These are phyloP conservation scores for Enteromius anoplus DNA, from an alignment of 2,797 vertebrate species.

Conservation along the genomic window DNA sequence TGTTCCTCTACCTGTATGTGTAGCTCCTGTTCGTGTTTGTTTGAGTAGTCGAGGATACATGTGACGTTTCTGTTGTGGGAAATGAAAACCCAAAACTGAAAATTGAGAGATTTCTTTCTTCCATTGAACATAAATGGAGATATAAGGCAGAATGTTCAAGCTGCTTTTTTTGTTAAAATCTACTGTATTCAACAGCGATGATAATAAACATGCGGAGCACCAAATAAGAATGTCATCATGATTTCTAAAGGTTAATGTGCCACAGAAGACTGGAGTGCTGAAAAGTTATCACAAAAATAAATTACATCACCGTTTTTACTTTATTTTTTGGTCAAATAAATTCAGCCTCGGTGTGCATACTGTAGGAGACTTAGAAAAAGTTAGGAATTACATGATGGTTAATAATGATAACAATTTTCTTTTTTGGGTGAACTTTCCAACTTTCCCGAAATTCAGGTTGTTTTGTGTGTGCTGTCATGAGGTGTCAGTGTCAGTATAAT, in stretches of 20 bases:
- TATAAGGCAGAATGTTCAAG: background rate
- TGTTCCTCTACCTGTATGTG: conserved; percentile 4
- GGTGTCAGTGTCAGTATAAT: background rate
- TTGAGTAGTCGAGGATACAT: background rate
- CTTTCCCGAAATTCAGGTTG: background rate
- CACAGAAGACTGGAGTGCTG: too few species aligned
- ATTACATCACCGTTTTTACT: background rate
- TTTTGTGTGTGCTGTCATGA: background rate
- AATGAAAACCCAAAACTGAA: background rate
- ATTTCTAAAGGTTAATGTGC: background rate
- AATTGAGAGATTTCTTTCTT: background rate
- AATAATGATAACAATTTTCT: background rate
- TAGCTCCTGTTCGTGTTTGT: conserved; percentile 15
- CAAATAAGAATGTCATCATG: background rate
- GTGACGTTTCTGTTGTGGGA: background rate
- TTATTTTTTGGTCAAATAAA: background rate
- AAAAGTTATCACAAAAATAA: background rate
- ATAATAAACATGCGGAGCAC: background rate
- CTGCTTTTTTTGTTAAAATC: background rate
- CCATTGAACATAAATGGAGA: background rate
- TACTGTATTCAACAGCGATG: background rate
- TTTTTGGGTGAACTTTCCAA: background rate
- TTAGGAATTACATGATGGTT: background rate
- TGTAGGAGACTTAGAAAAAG: background rate
- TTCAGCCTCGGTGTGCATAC: background rate